Evolutionary conservation across 2,888 invertebrate species (phyloP).

Genomic region (Fissipunctia ypsillon): DNA sequence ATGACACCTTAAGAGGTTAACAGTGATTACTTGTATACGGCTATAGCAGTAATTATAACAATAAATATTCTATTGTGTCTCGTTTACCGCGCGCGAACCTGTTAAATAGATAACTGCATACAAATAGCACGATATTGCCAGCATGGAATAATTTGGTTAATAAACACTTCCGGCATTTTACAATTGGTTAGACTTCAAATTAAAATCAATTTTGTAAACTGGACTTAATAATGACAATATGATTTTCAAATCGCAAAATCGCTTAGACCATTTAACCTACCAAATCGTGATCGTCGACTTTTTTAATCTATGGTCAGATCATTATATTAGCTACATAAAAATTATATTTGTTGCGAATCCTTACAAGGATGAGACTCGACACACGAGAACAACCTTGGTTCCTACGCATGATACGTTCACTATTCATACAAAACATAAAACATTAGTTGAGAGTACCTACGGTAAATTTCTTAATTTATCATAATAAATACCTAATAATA

Average conservation of each 20-base stretch:
- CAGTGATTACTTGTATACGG: too few species aligned
- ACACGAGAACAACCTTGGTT: conserved; percentile 47
- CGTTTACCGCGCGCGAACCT: too few species aligned
- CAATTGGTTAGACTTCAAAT: conserved; percentile 4
- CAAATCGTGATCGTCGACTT: conserved; percentile 28
- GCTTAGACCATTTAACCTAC: not conserved
- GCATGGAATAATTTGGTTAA: conserved; percentile 28
- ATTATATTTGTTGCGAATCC: conserved; percentile 17
- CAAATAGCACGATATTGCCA: conserved; percentile 16
- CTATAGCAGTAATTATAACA: too few species aligned
- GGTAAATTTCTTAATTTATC: conserved; percentile 20
- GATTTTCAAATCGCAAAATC: not conserved
- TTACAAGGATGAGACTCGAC: conserved; percentile 28
- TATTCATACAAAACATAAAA: conserved; percentile 21
- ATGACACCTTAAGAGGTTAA: too few species aligned
- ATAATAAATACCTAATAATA: too few species aligned
- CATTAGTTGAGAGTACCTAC: conserved; percentile 1
- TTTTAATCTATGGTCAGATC: conserved; percentile 1
- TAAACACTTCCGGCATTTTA: conserved; percentile 39
- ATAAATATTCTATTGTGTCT: too few species aligned
- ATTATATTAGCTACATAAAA: not conserved
- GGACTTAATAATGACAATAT: conserved; percentile 10
- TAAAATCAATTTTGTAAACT: conserved; percentile 23
- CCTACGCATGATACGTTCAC: conserved; percentile 37
- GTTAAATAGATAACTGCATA: not conserved